Evolutionary conservation across 2,888 invertebrate species (phyloP).

Genomic region (Antheraea assamensis): DNA sequence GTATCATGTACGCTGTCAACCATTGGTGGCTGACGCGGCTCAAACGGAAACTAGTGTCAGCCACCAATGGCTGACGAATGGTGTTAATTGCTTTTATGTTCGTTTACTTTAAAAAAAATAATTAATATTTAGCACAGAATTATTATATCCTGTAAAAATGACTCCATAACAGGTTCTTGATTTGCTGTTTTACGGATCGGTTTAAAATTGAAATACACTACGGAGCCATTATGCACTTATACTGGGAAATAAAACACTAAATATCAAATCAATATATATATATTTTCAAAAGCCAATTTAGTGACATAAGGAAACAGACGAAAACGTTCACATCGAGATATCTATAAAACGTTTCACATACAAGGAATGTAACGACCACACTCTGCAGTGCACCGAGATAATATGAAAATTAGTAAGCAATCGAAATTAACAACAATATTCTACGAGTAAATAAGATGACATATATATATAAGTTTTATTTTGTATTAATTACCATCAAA

Average conservation of each 20-base stretch:
- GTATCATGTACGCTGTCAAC: too few relatives aligned
- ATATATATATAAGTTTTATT: not conserved
- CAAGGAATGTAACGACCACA: slow-evolving; percentile 6
- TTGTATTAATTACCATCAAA: not conserved
- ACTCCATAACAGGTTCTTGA: too few relatives aligned
- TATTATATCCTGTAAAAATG: too few relatives aligned
- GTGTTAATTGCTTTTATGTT: too few relatives aligned
- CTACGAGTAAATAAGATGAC: not conserved
- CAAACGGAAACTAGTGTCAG: too few relatives aligned
- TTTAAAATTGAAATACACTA: too few relatives aligned
- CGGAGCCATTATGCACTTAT: too few relatives aligned
- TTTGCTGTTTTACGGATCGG: too few relatives aligned
- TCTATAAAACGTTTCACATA: slow-evolving; percentile 26
- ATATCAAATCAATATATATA: slow-evolving; percentile 10
- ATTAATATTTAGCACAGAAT: too few relatives aligned
- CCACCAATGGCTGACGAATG: too few relatives aligned
- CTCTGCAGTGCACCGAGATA: not conserved
- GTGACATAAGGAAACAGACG: slow-evolving; percentile 27
- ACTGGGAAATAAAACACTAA: not conserved
- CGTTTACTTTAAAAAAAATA: too few relatives aligned
- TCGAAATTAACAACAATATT: not conserved
- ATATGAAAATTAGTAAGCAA: not conserved
- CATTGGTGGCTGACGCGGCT: too few relatives aligned
- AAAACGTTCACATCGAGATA: slow-evolving; percentile 28
- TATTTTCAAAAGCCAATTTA: slow-evolving; percentile 13